These are phyloP conservation scores for Xenentodon cancila DNA, from an alignment of 2,797 vertebrate genomes.

Conservation along the genomic window DNA sequence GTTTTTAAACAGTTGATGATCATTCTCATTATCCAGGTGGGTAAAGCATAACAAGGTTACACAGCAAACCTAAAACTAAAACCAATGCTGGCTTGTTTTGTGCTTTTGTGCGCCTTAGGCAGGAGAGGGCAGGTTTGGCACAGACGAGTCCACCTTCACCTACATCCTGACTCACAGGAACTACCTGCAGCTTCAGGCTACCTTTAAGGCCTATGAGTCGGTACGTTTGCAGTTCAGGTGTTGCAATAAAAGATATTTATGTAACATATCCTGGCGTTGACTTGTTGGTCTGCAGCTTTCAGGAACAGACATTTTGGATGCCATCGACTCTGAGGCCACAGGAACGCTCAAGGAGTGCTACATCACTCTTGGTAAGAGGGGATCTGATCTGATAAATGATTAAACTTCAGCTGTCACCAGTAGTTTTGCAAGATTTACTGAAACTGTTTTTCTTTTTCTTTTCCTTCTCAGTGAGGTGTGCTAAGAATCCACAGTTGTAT, in stretches of 20 bases:
- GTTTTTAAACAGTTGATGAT: too few relatives aligned
- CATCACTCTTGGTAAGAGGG: constrained; percentile 74
- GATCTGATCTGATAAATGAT: background rate
- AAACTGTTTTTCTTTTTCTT: constrained; percentile 5
- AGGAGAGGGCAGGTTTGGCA: constrained; percentile 93
- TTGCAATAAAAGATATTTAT: background rate
- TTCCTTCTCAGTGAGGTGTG: constrained; percentile 76
- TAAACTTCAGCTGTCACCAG: background rate
- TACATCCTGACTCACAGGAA: constrained; percentile 91
- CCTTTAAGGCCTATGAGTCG: constrained; percentile 90
- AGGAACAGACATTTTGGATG: constrained; percentile 83
- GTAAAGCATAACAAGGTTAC: background rate
- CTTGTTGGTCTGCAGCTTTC: constrained; percentile 71
- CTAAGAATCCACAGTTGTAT: constrained; percentile 85
- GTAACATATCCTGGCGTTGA: background rate
- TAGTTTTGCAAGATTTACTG: background rate
- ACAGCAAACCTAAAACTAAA: background rate
- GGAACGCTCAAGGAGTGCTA: constrained; percentile 86
- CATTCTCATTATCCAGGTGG: background rate
- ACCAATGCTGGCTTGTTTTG: background rate
- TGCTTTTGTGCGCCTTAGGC: constrained; percentile 78
- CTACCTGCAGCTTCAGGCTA: constrained; percentile 92
- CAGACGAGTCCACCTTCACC: constrained; percentile 92
- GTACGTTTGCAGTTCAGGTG: constrained; percentile 73
- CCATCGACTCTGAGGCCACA: constrained; percentile 79